Evolutionary conservation across 2,888 invertebrate species (phyloP).

Genomic region (Diplazon laetatorius): DNA sequence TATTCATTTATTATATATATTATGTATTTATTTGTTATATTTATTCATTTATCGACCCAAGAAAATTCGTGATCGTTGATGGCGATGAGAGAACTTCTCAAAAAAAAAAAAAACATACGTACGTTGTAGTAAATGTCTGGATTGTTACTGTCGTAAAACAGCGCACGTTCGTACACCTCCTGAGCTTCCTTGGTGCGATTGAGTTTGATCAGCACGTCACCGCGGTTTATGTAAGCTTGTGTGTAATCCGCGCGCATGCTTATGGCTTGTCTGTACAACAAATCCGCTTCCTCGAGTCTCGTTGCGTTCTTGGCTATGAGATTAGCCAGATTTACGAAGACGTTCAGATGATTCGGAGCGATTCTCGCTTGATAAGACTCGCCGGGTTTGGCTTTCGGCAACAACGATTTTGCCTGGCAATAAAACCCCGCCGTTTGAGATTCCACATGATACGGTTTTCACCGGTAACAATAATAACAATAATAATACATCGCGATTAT

Average conservation of each 20-base stretch:
- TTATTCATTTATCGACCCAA: no score
- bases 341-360: conserved; percentile 97
- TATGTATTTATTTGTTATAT: no score
- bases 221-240: conserved; percentile 98
- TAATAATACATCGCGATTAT: background rate
- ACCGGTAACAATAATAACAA: no score
- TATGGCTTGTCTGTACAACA: conserved; percentile 96
- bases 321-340: conserved; percentile 97
- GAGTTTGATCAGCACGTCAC: conserved; percentile 96
- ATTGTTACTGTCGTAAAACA: conserved; percentile 96
- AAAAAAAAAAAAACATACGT: conserved; percentile 82
- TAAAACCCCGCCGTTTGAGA: no score
- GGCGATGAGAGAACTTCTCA: no score
- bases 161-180: conserved; percentile 95
- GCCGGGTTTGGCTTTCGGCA: conserved; percentile 96
- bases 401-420: conserved; percentile 92
- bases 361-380: conserved; percentile 97
- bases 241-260: conserved; percentile 98
- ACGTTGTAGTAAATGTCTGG: conserved; percentile 98
- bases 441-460: no score
- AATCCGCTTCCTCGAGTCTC: conserved; percentile 96
- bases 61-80: no score
- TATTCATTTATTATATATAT: no score
- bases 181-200: conserved; percentile 97
- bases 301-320: conserved; percentile 96